Evolutionary conservation across 2,888 invertebrate genomes (phyloP).

Genomic region (Ectemnius cavifrons): DNA sequence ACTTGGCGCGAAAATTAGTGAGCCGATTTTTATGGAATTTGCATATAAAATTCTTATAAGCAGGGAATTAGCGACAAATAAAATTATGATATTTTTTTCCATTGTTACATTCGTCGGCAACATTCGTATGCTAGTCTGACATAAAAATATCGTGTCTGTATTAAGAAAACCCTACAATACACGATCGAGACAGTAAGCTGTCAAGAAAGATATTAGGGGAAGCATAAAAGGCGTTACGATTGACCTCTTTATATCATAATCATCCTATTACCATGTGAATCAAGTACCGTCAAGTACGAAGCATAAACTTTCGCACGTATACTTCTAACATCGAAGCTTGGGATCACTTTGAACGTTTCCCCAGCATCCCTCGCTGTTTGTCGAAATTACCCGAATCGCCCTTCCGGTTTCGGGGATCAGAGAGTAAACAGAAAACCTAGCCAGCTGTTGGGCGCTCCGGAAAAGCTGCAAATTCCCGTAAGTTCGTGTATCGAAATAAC

Average conservation of each 20-base stretch:
- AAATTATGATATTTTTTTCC: too few species aligned
- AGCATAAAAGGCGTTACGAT: constrained; percentile 11
- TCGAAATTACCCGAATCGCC: constrained; percentile 3
- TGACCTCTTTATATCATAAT: constrained; percentile 67
- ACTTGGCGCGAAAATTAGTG: too few species aligned
- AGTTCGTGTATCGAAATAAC: too few species aligned
- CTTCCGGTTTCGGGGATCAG: constrained; percentile 15
- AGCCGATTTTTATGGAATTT: too few species aligned
- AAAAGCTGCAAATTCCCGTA: too few species aligned
- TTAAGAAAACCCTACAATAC: too few species aligned
- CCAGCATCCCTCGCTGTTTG: not conserved
- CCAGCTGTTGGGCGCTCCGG: constrained; percentile 21
- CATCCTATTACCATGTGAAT: constrained; percentile 69
- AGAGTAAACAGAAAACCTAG: constrained; percentile 27
- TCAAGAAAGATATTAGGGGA: not conserved
- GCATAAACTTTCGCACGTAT: constrained; percentile 12
- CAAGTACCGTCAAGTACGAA: constrained; percentile 36
- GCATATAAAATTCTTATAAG: too few species aligned
- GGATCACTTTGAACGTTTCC: not conserved
- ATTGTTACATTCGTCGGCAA: too few species aligned
- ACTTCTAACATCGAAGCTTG: not conserved
- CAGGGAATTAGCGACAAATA: too few species aligned
- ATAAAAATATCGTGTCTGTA: too few species aligned
- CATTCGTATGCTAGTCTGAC: too few species aligned
- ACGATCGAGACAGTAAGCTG: too few species aligned